Percentiles rank a stretch among this genome's conserved stretches.
Conservation (phyloP, 2,113 vertebrate genomes). For the Petromus typicus region DNA sequence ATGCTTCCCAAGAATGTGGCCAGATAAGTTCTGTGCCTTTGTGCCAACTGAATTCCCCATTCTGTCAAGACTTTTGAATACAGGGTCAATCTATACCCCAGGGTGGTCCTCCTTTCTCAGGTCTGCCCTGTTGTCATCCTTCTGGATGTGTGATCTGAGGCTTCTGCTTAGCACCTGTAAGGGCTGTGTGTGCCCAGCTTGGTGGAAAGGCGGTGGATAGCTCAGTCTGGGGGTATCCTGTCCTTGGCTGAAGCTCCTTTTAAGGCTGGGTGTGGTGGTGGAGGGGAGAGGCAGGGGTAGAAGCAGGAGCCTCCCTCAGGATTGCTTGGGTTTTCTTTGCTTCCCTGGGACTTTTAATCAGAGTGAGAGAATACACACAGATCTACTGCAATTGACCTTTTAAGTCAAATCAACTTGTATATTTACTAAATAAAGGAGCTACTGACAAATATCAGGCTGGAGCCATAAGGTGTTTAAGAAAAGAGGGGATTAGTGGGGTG, state of each 20-base stretch:
- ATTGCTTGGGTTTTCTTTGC: conserved; percentile 45
- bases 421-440: conserved; percentile 82
- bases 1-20: conserved; percentile 42
- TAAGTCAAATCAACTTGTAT: conserved; percentile 82
- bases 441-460: conserved; percentile 78
- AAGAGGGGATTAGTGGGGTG: conserved; percentile 67
- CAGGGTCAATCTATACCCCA: neutral
- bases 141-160: neutral
- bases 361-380: conserved; percentile 70
- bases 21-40: conserved; percentile 39
- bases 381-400: conserved; percentile 85
- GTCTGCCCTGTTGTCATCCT: neutral
- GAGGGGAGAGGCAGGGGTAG: conserved; percentile 18
- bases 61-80: neutral
- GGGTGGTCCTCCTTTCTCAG: neutral
- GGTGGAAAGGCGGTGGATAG: neutral
- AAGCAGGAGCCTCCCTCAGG: conserved; percentile 7
- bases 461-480: conserved; percentile 84
- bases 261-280: neutral
- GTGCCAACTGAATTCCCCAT: neutral
- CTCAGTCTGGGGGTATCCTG: neutral
- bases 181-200: neutral
- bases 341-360: conserved; percentile 73
- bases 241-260: conserved; percentile 54
- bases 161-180: neutral